phyloP scores from a whole-genome alignment of 2,113 vertebrate genomes.

The Oophaga pumilio region DNA sequence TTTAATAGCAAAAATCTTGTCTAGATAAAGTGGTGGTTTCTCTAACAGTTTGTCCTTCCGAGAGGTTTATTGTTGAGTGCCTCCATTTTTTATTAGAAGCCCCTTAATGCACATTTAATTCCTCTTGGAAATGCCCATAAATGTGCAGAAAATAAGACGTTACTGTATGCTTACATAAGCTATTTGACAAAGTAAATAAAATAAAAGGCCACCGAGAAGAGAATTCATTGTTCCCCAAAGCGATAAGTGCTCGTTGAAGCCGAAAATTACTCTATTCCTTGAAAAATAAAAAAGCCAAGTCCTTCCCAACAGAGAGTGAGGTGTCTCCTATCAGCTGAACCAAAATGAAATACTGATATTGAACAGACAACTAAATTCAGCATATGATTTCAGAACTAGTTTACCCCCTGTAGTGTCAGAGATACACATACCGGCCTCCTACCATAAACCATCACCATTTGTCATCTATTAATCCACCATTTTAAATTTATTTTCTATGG shows the following conservation, averaged over 20 bases:
- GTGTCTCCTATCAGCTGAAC: constrained; percentile 69
- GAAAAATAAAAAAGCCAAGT: constrained; percentile 70
- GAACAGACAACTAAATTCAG: constrained; percentile 63
- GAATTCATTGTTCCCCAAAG: constrained; percentile 69
- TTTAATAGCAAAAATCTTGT: no score
- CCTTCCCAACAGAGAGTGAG: constrained; percentile 62
- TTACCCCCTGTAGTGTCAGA: constrained; percentile 53
- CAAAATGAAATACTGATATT: constrained; percentile 67
- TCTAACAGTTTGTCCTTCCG: neutral
- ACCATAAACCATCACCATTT: constrained; percentile 6
- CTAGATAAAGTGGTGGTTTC: no score
- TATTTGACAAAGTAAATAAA: constrained; percentile 73
- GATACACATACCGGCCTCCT: constrained; percentile 32
- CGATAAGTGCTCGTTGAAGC: constrained; percentile 70
- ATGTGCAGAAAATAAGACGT: constrained; percentile 48
- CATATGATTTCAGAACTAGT: constrained; percentile 58
- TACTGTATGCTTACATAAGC: constrained; percentile 64
- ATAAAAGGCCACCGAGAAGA: constrained; percentile 67
- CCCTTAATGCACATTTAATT: neutral
- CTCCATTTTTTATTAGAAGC: neutral
- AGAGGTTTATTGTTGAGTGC: neutral
- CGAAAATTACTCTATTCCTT: constrained; percentile 77
- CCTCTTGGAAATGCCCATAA: neutral
- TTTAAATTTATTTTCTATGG: constrained; percentile 21
- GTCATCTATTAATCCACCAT: constrained; percentile 9